phyloP scores from a whole-genome alignment of 2,888 invertebrate species.

The Apamea epomidion region DNA sequence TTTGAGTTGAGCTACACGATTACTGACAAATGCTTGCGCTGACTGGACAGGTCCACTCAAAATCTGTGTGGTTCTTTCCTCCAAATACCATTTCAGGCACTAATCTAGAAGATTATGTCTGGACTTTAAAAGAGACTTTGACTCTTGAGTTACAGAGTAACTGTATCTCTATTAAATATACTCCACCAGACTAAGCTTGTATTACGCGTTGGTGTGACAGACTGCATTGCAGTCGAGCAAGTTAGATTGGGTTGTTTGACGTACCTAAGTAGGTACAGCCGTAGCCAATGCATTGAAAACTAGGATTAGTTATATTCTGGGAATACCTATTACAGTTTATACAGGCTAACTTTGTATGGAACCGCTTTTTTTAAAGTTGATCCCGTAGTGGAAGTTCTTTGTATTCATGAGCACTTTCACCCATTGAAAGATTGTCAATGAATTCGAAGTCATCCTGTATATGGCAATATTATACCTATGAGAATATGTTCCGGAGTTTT shows the following conservation, averaged over 20 bases:
- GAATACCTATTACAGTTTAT: not conserved
- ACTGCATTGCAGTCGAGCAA: slow-evolving; percentile 59
- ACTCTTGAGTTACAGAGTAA: too few relatives aligned
- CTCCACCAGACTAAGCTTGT: not conserved
- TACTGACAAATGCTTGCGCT: too few relatives aligned
- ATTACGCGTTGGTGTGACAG: slow-evolving; percentile 59
- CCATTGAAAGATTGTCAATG: too few relatives aligned
- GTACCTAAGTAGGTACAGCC: slow-evolving; percentile 1
- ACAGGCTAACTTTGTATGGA: not conserved
- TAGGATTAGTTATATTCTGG: slow-evolving; percentile 51
- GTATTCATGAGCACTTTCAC: not conserved
- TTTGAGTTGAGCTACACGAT: too few relatives aligned
- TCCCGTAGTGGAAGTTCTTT: not conserved
- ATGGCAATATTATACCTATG: not conserved
- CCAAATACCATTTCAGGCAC: too few relatives aligned
- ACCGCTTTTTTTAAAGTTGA: not conserved
- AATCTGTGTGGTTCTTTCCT: too few relatives aligned
- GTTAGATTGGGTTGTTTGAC: slow-evolving; percentile 72
- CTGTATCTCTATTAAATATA: not conserved
- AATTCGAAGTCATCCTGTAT: not conserved
- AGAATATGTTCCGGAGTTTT: not conserved
- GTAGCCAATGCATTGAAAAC: slow-evolving; percentile 41
- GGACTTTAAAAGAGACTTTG: too few relatives aligned
- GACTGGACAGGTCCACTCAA: too few relatives aligned
- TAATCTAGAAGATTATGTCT: too few relatives aligned